phyloP scores from a whole-genome alignment of 2,888 invertebrate genomes.

The Oegoconia quadripuncta region DNA sequence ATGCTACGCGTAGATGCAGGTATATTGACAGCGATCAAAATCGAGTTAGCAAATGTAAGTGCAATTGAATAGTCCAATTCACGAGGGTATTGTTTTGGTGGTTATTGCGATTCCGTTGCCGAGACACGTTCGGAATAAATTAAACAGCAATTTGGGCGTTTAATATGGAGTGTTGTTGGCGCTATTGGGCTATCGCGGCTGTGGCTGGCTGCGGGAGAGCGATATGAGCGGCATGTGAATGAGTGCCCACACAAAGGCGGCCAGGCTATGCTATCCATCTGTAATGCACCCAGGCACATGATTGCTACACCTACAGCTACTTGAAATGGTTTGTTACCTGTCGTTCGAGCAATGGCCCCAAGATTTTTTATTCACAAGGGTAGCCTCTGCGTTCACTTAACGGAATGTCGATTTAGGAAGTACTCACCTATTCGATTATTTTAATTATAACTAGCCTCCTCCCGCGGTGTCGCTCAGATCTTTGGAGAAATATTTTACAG shows the following conservation, averaged over 20 bases:
- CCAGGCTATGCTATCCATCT: conserved; percentile 40
- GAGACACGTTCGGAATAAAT: conserved; percentile 77
- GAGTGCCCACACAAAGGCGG: conserved; percentile 62
- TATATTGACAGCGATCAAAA: not conserved
- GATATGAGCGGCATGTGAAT: conserved; percentile 72
- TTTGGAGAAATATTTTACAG: no score
- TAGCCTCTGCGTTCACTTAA: no score
- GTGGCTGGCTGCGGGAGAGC: conserved; percentile 47
- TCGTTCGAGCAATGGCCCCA: not conserved
- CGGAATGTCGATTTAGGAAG: no score
- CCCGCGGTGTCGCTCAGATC: no score
- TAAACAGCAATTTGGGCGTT: conserved; percentile 76
- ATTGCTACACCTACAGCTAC: conserved; percentile 45
- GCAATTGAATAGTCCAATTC: conserved; percentile 62
- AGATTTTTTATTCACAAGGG: not conserved
- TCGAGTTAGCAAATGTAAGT: conserved; percentile 27
- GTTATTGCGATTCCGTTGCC: conserved; percentile 76
- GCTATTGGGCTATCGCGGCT: conserved; percentile 63
- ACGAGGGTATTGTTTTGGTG: conserved; percentile 67
- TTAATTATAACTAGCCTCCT: no score
- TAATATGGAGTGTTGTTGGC: conserved; percentile 75
- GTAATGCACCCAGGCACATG: conserved; percentile 60
- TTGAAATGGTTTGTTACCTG: conserved; percentile 29
- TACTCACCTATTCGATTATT: no score
- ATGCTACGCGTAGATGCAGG: not conserved